These are phyloP conservation scores for Erynnis tages DNA, from an alignment of 2,888 invertebrate genomes.

Conservation along the genomic window DNA sequence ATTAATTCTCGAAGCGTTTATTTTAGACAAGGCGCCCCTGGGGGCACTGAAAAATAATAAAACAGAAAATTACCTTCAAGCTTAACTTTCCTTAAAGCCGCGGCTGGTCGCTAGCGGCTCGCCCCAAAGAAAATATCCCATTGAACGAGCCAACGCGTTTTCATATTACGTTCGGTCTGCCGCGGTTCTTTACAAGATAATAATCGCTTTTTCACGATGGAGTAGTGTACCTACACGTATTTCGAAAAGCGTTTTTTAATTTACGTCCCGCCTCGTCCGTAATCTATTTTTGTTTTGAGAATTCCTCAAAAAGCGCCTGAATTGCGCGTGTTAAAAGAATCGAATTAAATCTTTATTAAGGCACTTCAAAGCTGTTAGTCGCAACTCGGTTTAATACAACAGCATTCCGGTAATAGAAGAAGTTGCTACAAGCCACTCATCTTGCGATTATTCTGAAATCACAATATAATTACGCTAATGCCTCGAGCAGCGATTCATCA, in stretches of 20 bases:
- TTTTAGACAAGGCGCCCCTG: constrained; percentile 49
- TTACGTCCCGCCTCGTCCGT: background rate
- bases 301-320: constrained; percentile 6
- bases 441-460: constrained; percentile 69
- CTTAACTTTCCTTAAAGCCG: constrained; percentile 54
- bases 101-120: constrained; percentile 42
- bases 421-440: constrained; percentile 49
- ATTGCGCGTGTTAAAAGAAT: constrained; percentile 11
- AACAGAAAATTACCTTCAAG: constrained; percentile 56
- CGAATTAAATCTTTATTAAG: constrained; percentile 3
- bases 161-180: background rate
- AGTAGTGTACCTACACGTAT: background rate
- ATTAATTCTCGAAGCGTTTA: constrained; percentile 49
- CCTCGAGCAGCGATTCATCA: constrained; percentile 58
- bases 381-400: constrained; percentile 2
- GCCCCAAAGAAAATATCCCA: constrained; percentile 49
- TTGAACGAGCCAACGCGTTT: constrained; percentile 21
- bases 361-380: background rate
- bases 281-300: constrained; percentile 4
- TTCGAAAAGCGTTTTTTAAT: constrained; percentile 8
- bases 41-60: constrained; percentile 58
- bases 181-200: constrained; percentile 15
- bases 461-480: constrained; percentile 69
- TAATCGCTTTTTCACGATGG: constrained; percentile 30
- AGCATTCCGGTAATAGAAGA: constrained; percentile 7